phyloP scores from a whole-genome alignment of 2,888 invertebrate species.

The Aspidapion aeneum region DNA sequence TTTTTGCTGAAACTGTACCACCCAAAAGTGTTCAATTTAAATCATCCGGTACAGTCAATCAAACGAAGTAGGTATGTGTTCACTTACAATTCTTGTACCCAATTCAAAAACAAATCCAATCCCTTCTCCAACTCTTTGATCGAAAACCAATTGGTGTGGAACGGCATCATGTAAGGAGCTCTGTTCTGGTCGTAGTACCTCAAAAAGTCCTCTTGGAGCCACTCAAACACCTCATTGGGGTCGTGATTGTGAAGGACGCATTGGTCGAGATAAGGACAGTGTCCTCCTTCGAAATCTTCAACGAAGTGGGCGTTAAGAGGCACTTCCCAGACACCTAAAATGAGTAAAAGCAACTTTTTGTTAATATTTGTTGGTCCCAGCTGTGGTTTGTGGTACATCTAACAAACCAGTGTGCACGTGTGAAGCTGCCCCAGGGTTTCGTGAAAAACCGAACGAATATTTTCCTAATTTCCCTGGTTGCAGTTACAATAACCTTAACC shows the following conservation, averaged over 20 bases:
- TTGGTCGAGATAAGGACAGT: slow-evolving; percentile 89
- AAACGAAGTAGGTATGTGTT: too few species aligned
- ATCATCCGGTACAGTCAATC: too few species aligned
- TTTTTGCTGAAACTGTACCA: too few species aligned
- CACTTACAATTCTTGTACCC: slow-evolving; percentile 71
- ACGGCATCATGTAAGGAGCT: slow-evolving; percentile 92
- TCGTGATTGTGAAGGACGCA: slow-evolving; percentile 89
- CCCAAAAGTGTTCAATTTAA: too few species aligned
- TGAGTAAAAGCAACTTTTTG: too few species aligned
- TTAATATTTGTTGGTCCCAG: neutral
- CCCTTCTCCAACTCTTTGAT: slow-evolving; percentile 79
- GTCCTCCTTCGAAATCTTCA: slow-evolving; percentile 85
- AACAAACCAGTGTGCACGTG: too few species aligned
- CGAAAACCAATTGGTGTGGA: slow-evolving; percentile 97
- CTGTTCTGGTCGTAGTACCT: slow-evolving; percentile 82
- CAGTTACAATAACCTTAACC: too few species aligned
- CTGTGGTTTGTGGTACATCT: neutral
- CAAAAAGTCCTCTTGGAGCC: slow-evolving; percentile 84
- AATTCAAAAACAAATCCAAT: slow-evolving; percentile 80
- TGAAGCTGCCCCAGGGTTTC: too few species aligned
- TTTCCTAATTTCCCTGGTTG: too few species aligned
- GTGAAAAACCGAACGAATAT: too few species aligned
- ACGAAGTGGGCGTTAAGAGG: slow-evolving; percentile 88
- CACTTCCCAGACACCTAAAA: slow-evolving; percentile 83
- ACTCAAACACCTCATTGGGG: slow-evolving; percentile 69